A percentile compares a stretch with the other conserved stretches of the same genome.
Conservation (phyloP, 2,888 invertebrate species). For the Ichneumoninae sp. region DNA sequence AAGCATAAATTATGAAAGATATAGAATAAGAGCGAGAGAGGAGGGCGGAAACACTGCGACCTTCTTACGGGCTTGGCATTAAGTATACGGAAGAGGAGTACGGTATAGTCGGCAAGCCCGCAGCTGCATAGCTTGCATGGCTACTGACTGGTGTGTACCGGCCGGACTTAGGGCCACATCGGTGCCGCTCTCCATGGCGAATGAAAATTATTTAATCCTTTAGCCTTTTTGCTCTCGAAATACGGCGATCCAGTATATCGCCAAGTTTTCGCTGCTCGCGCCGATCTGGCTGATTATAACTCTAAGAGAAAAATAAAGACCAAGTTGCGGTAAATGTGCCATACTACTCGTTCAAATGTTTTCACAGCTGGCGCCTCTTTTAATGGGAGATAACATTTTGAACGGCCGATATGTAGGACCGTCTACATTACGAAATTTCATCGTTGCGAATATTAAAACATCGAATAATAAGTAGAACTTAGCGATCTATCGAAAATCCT, state of each 20-base stretch:
- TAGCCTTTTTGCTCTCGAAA: background rate
- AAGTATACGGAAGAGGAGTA: constrained; percentile 36
- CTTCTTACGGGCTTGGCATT: constrained; percentile 37
- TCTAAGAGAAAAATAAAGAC: background rate
- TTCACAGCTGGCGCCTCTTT: constrained; percentile 6
- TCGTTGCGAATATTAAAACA: too few species aligned
- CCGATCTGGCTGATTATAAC: background rate
- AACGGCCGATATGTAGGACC: too few species aligned
- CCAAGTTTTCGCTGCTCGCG: background rate
- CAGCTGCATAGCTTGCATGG: constrained; percentile 6
- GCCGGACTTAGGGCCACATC: constrained; percentile 16
- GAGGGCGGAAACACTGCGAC: constrained; percentile 8
- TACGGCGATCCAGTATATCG: background rate
- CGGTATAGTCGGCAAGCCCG: background rate
- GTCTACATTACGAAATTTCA: too few species aligned
- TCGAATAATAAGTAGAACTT: too few species aligned
- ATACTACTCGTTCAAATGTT: constrained; percentile 4
- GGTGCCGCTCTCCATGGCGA: background rate
- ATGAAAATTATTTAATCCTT: constrained; percentile 43
- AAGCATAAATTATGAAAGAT: constrained; percentile 66
- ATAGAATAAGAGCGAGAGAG: constrained; percentile 12
- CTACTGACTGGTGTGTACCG: constrained; percentile 31
- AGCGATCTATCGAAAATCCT: too few species aligned
- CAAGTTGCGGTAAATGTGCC: too few species aligned
- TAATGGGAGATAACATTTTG: too few species aligned